These are phyloP conservation scores for Sitta carolinensis DNA, from an alignment of 2,797 vertebrate species.

Conservation along the genomic window DNA sequence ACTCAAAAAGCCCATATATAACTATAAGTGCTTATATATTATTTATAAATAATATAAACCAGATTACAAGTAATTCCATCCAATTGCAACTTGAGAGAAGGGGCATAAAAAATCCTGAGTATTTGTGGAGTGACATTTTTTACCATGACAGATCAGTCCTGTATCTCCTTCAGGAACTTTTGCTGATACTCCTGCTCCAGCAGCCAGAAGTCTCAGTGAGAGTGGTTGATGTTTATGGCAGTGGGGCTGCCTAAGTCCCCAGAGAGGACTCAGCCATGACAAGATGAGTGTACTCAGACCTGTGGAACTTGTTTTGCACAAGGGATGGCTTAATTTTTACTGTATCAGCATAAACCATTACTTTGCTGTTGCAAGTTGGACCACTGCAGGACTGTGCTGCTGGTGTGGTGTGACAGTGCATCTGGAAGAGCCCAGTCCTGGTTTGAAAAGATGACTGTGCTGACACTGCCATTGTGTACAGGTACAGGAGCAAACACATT, in stretches of 20 bases:
- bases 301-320: background rate
- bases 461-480: background rate
- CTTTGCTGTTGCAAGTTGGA: background rate
- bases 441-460: background rate
- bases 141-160: background rate
- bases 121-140: background rate
- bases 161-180: background rate
- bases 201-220: background rate
- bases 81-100: background rate
- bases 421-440: background rate
- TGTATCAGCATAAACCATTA: background rate
- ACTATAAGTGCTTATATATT: background rate
- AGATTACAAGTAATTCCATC: background rate
- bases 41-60: background rate
- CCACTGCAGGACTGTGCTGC: background rate
- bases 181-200: background rate
- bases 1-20: background rate
- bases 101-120: background rate
- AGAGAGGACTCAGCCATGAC: background rate
- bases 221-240: background rate
- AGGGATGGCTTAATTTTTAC: background rate
- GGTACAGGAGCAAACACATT: background rate
- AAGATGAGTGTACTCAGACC: background rate
- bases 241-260: background rate
- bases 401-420: background rate